Evolutionary conservation across 2,888 invertebrate genomes (phyloP), one percentile per base, ranked within the genome.

Genomic region (Drosophila picticornis): DNA sequence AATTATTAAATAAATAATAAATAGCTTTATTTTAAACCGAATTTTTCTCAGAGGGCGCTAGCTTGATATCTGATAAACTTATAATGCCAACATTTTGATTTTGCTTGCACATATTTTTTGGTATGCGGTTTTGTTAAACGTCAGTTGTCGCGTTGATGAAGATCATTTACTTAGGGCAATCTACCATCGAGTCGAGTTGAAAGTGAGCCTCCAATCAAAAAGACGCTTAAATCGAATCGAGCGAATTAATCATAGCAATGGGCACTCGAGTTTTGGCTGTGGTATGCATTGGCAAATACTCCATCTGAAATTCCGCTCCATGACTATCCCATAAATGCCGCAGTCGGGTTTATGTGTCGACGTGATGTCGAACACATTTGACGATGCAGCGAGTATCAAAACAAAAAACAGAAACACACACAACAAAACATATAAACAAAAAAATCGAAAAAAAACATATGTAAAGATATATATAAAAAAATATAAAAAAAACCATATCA

Each of bases 351-450:
- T 69, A 58, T 72, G 80, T 80, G 77, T 62, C 73, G 74, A 85
- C 84, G 84, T 88, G 87, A 88, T 88, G 79, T 79, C 75, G 81
- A 72, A 64, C 86, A 80, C 81, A 85, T 71, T 61, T 60, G 63
- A 73, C 69, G 62, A 72, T 62, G n/a, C 62, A 63, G 55, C 22
- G 57, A 31, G 27, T 11, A 56, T 6, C n/a, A 31, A 31, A 22
- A 32, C 40, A 61, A 52, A 16, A 29, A 27, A 19, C n/a, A 27
- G 5, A 52, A 31, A 25, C 16, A 16, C 25, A 25, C 46, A 16
- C 16, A 59, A 43, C 32, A n/a, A 56, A n/a, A 22, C 2, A n/a
- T 36, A 36, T 36, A 36, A n/a, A 46, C n/a, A 31, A 27, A 22
- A 27, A 50, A 22, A 22, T 19, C 4, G 2, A 56, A 34, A 25